Percentiles rank a stretch among this genome's conserved stretches.
Evolutionary conservation across 2,888 invertebrate species (phyloP).

Genomic region (Pseudoips prasinana): DNA sequence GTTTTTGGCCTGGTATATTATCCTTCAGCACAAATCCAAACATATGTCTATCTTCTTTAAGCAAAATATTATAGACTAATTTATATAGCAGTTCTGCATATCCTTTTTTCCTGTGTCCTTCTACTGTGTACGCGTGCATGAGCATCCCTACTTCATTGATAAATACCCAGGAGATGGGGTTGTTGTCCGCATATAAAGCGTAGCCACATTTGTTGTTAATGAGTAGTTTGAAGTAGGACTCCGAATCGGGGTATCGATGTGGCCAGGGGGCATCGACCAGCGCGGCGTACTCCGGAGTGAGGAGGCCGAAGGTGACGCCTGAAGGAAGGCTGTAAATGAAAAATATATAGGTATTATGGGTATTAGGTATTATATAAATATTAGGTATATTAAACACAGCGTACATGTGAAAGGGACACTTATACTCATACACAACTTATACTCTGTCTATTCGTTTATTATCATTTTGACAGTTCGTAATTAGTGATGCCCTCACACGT

Average conservation of each 20-base stretch:
- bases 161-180: conserved; percentile 47
- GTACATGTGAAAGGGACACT: too few species aligned
- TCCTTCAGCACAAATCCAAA: conserved; percentile 41
- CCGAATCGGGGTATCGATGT: conserved; percentile 42
- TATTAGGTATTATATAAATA: too few species aligned
- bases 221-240: conserved; percentile 43
- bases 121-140: conserved; percentile 51
- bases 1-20: conserved; percentile 41
- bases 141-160: conserved; percentile 52
- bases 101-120: conserved; percentile 50
- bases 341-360: too few species aligned
- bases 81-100: conserved; percentile 51
- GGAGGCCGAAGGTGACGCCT: conserved; percentile 32
- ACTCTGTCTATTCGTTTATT: too few species aligned
- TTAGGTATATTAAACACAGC: too few species aligned
- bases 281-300: conserved; percentile 39
- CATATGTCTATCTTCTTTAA: conserved; percentile 40
- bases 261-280: conserved; percentile 51
- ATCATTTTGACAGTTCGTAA: too few species aligned
- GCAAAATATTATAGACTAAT: conserved; percentile 41
- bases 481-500: too few species aligned
- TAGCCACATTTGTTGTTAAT: conserved; percentile 47
- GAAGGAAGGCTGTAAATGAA: conserved; percentile 40
- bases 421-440: too few species aligned
- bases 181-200: conserved; percentile 43